These are phyloP conservation scores for Branchipolynoe longqiensis DNA, from an alignment of 2,888 invertebrate genomes.

Conservation along the genomic window DNA sequence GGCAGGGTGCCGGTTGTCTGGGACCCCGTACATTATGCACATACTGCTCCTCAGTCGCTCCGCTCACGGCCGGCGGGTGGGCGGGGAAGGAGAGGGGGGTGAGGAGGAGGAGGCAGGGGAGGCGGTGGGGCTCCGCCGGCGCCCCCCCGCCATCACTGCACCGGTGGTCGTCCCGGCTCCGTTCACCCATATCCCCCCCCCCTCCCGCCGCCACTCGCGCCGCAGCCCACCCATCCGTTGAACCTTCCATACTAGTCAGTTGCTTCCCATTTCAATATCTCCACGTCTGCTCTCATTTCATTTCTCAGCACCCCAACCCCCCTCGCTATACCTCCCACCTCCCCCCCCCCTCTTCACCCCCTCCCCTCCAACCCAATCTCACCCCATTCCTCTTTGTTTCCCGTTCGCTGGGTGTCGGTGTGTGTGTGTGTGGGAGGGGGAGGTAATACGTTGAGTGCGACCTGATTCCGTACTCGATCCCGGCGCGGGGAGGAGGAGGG, in stretches of 20 bases:
- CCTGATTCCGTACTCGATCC: background rate
- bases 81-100: too few species aligned
- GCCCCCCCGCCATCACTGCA: background rate
- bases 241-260: too few species aligned
- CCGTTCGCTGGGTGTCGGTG: background rate
- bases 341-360: too few species aligned
- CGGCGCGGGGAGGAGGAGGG: conserved; percentile 12
- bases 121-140: background rate
- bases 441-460: background rate
- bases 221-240: background rate
- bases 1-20: background rate
- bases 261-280: too few species aligned
- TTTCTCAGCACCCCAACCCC: too few species aligned
- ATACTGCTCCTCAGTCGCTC: conserved; percentile 12
- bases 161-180: conserved; percentile 12
- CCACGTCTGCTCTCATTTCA: too few species aligned
- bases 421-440: background rate
- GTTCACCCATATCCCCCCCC: background rate
- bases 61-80: too few species aligned
- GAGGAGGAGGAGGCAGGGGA: too few species aligned
- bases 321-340: too few species aligned
- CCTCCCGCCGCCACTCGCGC: background rate
- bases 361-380: too few species aligned
- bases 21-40: conserved; percentile 32
- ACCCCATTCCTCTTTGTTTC: conserved; percentile 19